These are phyloP conservation scores for Upupa epops DNA, from an alignment of 2,113 vertebrate species.

Conservation along the genomic window DNA sequence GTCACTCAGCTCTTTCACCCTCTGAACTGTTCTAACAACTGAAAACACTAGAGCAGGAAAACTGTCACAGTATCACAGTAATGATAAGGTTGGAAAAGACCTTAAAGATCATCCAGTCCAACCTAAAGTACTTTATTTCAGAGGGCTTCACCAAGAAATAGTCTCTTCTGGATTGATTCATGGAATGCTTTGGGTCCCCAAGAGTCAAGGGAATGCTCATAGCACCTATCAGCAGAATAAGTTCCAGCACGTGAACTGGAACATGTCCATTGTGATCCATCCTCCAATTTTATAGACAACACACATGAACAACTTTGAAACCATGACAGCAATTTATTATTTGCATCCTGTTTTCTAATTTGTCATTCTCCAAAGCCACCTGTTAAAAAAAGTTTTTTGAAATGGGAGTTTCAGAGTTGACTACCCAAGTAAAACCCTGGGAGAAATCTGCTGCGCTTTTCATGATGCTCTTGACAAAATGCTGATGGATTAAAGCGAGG, in stretches of 20 bases:
- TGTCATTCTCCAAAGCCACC: background rate
- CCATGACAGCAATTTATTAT: background rate
- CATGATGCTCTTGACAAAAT: background rate
- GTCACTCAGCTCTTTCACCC: background rate
- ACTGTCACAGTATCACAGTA: too few relatives aligned
- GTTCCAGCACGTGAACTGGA: background rate
- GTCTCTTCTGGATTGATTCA: too few relatives aligned
- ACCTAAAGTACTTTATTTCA: too few relatives aligned
- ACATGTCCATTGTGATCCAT: background rate
- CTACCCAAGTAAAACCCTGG: background rate
- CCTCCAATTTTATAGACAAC: background rate
- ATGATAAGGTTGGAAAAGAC: too few relatives aligned
- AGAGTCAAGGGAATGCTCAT: background rate
- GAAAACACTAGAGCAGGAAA: background rate
- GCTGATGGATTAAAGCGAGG: background rate
- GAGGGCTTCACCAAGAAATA: too few relatives aligned
- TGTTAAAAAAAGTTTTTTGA: background rate
- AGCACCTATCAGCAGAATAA: background rate
- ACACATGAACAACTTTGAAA: background rate
- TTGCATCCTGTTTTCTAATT: background rate
- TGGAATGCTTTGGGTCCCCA: too few relatives aligned
- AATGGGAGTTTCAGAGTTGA: background rate
- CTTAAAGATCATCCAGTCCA: too few relatives aligned
- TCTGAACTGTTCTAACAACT: background rate
- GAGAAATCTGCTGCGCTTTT: background rate